phyloP scores from a whole-genome alignment of 2,113 vertebrate genomes.

The Callipepla californica region DNA sequence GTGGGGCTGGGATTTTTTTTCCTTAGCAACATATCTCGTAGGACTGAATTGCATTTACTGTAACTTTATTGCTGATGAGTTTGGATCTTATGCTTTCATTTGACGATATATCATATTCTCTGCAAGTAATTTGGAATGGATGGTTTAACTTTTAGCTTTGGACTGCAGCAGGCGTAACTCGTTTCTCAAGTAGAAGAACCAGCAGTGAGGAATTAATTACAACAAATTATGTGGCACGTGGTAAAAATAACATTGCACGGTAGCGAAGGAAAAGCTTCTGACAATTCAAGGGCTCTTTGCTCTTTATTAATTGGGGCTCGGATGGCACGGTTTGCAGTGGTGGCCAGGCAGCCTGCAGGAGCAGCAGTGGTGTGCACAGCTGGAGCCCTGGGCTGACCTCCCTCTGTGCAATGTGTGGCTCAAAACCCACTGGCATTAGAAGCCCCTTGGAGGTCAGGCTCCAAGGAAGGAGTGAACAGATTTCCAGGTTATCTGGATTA shows the following conservation, averaged over 20 bases:
- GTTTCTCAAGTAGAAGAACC: conserved; percentile 1
- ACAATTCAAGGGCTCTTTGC: neutral
- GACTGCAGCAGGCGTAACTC: neutral
- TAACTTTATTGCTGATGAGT: neutral
- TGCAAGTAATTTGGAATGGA: conserved; percentile 26
- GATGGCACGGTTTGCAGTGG: neutral
- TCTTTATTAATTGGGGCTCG: neutral
- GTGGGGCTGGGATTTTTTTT: neutral
- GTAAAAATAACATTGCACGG: conserved; percentile 51
- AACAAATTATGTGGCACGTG: conserved; percentile 24
- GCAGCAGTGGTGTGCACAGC: conserved; percentile 11
- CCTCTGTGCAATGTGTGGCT: neutral
- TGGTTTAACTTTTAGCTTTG: conserved; percentile 27
- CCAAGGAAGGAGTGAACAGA: neutral
- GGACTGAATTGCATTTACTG: neutral
- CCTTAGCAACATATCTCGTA: neutral
- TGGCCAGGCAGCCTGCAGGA: conserved; percentile 28
- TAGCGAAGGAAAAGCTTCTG: neutral
- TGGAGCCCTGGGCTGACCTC: neutral
- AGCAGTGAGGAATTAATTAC: conserved; percentile 28
- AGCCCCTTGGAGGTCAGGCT: neutral
- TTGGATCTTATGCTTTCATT: neutral
- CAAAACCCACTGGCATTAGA: neutral
- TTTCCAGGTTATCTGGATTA: neutral
- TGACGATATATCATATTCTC: neutral